These are phyloP conservation scores for Spinus olivaceus DNA, from an alignment of 2,797 vertebrate species.

Conservation along the genomic window DNA sequence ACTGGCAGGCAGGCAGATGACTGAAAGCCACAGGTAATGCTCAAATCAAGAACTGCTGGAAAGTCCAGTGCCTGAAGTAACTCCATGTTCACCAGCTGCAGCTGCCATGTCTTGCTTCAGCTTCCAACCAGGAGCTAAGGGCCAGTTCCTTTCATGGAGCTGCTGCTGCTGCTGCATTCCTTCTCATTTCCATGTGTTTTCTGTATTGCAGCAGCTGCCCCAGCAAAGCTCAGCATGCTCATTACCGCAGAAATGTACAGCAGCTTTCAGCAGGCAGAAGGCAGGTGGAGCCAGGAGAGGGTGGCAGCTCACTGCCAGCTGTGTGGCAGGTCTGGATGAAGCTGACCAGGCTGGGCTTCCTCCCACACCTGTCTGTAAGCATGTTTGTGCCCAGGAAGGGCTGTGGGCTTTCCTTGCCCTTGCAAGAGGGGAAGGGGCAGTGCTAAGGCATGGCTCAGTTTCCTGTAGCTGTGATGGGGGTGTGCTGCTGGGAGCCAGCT, in stretches of 20 bases:
- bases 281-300: rapidly evolving
- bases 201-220: not conserved
- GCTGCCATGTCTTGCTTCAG: not conserved
- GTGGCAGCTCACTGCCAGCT: not conserved
- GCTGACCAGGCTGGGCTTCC: not conserved
- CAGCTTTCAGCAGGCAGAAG: not conserved
- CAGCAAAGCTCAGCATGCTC: not conserved
- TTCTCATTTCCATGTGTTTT: not conserved
- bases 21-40: not conserved
- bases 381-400: not conserved
- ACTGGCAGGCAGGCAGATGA: not conserved
- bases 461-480: not conserved
- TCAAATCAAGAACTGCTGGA: not conserved
- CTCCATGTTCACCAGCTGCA: rapidly evolving
- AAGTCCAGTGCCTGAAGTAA: not conserved
- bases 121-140: not conserved
- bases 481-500: not conserved
- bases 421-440: not conserved
- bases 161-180: not conserved
- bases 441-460: not conserved
- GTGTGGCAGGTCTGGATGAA: not conserved
- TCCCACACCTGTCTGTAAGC: not conserved
- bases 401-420: not conserved
- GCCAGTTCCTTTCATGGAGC: not conserved
- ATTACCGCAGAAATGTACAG: rapidly evolving